A percentile compares a stretch with the other conserved stretches of the same genome.
phyloP scores from a whole-genome alignment of 2,888 invertebrate species.

The Lithosia quadra region DNA sequence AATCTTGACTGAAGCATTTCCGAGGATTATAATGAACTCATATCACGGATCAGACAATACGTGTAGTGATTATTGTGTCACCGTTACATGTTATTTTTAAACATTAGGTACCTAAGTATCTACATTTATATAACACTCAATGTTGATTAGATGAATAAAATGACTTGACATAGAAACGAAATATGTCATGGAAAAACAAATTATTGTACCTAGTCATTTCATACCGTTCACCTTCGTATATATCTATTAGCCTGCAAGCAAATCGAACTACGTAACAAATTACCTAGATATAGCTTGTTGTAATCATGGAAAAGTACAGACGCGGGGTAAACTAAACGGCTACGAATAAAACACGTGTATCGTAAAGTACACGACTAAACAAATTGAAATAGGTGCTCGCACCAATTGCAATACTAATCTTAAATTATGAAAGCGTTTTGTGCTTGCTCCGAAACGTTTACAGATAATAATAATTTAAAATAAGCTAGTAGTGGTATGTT shows the following conservation, averaged over 20 bases:
- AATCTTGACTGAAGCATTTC: neutral
- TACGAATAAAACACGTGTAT: constrained; percentile 35
- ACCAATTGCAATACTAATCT: neutral
- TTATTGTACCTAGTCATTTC: constrained; percentile 37
- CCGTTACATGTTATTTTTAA: neutral
- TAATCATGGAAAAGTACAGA: constrained; percentile 54
- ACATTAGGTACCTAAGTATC: constrained; percentile 4
- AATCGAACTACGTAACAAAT: constrained; percentile 48
- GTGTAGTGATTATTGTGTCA: constrained; percentile 1
- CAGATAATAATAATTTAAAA: no score
- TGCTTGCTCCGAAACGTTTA: no score
- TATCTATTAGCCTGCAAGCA: constrained; percentile 27
- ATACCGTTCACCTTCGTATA: constrained; percentile 30
- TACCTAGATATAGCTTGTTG: constrained; percentile 36
- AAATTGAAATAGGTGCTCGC: constrained; percentile 16
- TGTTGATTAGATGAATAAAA: neutral
- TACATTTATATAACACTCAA: neutral
- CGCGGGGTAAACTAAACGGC: constrained; percentile 31
- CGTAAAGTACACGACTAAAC: constrained; percentile 20
- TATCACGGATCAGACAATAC: neutral
- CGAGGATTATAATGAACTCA: neutral
- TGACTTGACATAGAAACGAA: constrained; percentile 39
- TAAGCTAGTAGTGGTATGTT: no score
- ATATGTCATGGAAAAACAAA: constrained; percentile 27
- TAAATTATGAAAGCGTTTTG: constrained; percentile 3